phyloP scores from a whole-genome alignment of 92 coral and sea anemone species.

The Epizoanthus rinbou region DNA sequence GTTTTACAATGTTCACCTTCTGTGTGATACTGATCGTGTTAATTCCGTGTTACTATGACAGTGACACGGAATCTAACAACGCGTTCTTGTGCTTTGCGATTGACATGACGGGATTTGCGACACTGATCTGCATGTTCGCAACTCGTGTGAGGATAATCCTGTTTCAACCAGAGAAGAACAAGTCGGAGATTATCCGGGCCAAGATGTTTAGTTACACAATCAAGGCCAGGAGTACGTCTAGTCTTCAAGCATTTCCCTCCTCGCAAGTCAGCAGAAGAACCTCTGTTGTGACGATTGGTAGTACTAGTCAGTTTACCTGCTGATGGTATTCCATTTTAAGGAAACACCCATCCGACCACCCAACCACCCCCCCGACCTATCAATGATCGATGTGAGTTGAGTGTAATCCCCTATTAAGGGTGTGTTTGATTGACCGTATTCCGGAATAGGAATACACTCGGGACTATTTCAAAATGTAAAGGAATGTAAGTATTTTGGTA shows the following conservation, averaged over 20 bases:
- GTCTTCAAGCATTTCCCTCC: slow-evolving; percentile 27
- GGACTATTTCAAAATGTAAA: no score
- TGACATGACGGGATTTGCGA: slow-evolving; percentile 75
- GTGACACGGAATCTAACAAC: slow-evolving; percentile 54
- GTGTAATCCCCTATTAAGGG: no score
- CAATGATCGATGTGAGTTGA: no score
- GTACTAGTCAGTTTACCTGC: slow-evolving; percentile 48
- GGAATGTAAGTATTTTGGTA: no score
- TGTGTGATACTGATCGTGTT: slow-evolving; percentile 88
- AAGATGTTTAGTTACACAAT: slow-evolving; percentile 86
- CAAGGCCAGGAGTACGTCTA: slow-evolving; percentile 67
- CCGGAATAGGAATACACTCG: no score
- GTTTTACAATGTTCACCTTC: slow-evolving; percentile 91
- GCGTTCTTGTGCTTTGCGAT: slow-evolving; percentile 69
- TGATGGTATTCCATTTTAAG: not conserved
- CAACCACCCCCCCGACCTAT: no score
- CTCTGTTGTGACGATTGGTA: slow-evolving; percentile 83
- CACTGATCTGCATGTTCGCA: slow-evolving; percentile 83
- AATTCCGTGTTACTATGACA: slow-evolving; percentile 77
- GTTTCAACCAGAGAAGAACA: slow-evolving; percentile 88
- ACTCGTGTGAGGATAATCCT: slow-evolving; percentile 82
- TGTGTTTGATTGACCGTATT: no score
- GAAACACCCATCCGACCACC: no score
- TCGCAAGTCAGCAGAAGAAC: slow-evolving; percentile 64
- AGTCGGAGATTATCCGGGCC: slow-evolving; percentile 86